Base-by-base conservation (phyloP, 2,888 invertebrate genomes). In the Leucozona laternaria region DNA sequence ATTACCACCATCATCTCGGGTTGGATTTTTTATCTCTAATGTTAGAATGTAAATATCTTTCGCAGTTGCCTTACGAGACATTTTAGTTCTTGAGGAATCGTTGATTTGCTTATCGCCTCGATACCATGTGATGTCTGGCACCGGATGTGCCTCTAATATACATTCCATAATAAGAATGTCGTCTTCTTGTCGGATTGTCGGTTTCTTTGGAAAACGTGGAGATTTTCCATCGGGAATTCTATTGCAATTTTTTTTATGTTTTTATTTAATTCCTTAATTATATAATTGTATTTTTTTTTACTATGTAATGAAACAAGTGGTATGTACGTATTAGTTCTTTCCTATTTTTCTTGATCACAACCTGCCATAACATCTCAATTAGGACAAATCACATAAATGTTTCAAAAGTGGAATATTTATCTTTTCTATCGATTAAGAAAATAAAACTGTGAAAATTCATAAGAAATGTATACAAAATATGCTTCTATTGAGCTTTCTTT, bases 201-300 rank as follows among this genome's bases (percentile, higher is more conserved):
- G 98, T 93, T 99, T 99, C 94, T 98, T 98, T 88, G 98, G 98
- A 93, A 99, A 99, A 91, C 98, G 95, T 87, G 99, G 99, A 90
- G 98, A 96, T 94, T 98, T 98, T 91, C 98, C 98, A 92, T 97
- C 98, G 89, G 98, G 98, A 94, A 98, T 97, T 96, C 98, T 98
- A 94, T 92, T 66, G 72, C 80, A 89, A 89, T 88, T 88, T 82
- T 87, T 1, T 40, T 40, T 40, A 15, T 73, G 77, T 81, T 62
- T 83, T 84, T 79, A 71, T 25, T 88, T n/a, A 15, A 53, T 25
- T 53, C 28, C 7, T 28, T 28, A 28, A 13, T 34, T 58, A 11
- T 58, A 11, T 40, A 55, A n/a, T 58, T 58, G 22, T 58, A 8
- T 60, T 22, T 5, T 37, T 15, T 58, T 20, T 15, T 15, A 25